Evolutionary conservation across 2,797 vertebrate species (phyloP), one percentile per base, ranked within the genome.

Genomic region (Eulemur rubriventer): DNA sequence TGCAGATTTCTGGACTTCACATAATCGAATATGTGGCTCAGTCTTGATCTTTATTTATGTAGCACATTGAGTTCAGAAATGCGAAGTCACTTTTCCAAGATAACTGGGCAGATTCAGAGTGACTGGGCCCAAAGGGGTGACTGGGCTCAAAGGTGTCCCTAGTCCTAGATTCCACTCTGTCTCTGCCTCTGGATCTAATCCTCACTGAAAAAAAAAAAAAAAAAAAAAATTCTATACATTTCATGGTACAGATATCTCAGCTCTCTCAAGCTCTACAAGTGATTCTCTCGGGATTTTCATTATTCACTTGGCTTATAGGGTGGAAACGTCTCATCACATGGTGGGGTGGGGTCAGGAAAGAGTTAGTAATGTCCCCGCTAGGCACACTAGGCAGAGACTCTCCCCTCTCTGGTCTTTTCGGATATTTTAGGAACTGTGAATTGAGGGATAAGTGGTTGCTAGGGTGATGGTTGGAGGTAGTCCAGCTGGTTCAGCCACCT

Each of bases 401-500:
- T 12, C 3, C 24, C 7, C 28, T 57, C 28, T 48, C 57, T 61
- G 7, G 52, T 41, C 4, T 35, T 83, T 72, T 72, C 57, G 17
- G 48, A 75, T 80, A 84, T 75, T 91, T 79, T 63, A 88, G 33
- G 35, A 61, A 46, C 72, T 96, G 63, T 87, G 63, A 90, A 38
- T 83, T 79, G 48, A 91, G 12, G 26, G 26, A 46, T 73, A 94
- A 78, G 35, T 83, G 41, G 43, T 92, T 88, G 63, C 48, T 67
- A 55, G 33, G 76, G 55, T 83, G 63, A 55, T 59, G 10, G 24
- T 26, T 79, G 13, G 82, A 79, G 26, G 33, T 72, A 43, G 28
- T 86, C 59, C 69, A 55, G 50, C 59, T 92, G 46, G 46, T 67
- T 82, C 59, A 48, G 17, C 52, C 69, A 63, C 38, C n/a, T 78